phyloP scores from a whole-genome alignment of 1,140 invertebrate species.

The Euwallacea fornicatus region DNA sequence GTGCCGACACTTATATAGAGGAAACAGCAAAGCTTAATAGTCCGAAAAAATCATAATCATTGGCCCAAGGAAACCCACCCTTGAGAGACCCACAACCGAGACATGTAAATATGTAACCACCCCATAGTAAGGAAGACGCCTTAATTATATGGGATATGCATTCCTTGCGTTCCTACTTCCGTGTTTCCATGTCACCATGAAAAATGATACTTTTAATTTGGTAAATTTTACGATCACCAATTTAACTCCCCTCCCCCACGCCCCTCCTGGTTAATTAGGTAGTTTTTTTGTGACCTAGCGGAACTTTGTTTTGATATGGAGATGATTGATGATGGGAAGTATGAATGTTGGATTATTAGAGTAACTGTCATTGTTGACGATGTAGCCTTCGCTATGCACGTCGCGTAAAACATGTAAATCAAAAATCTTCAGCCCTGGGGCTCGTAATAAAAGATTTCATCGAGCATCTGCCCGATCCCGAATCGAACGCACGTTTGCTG shows the following conservation, averaged over 20 bases:
- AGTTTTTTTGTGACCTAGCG: background rate
- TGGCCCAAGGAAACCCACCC: constrained; percentile 29
- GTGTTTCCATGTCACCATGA: constrained; percentile 34
- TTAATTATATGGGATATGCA: constrained; percentile 25
- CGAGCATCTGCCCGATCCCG: constrained; percentile 29
- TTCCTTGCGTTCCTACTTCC: constrained; percentile 29
- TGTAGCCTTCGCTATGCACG: too few relatives aligned
- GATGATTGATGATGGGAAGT: too few relatives aligned
- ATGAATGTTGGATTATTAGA: too few relatives aligned
- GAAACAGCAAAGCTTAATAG: background rate
- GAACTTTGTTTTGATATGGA: background rate
- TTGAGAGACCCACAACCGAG: constrained; percentile 25
- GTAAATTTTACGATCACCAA: constrained; percentile 27
- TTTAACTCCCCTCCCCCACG: background rate
- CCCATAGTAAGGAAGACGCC: constrained; percentile 21
- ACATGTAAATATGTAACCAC: constrained; percentile 31
- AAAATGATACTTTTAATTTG: constrained; percentile 36
- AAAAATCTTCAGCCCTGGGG: constrained; percentile 2
- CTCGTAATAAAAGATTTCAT: constrained; percentile 12
- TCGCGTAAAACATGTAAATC: constrained; percentile 13
- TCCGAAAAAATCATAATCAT: background rate
- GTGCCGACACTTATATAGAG: background rate
- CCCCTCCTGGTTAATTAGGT: background rate
- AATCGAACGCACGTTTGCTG: constrained; percentile 34
- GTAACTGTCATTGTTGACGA: too few relatives aligned